A percentile compares a stretch with the other conserved stretches of the same genome.
Conservation (phyloP, 2,113 vertebrate genomes). For the Gopherus evgoodei region DNA sequence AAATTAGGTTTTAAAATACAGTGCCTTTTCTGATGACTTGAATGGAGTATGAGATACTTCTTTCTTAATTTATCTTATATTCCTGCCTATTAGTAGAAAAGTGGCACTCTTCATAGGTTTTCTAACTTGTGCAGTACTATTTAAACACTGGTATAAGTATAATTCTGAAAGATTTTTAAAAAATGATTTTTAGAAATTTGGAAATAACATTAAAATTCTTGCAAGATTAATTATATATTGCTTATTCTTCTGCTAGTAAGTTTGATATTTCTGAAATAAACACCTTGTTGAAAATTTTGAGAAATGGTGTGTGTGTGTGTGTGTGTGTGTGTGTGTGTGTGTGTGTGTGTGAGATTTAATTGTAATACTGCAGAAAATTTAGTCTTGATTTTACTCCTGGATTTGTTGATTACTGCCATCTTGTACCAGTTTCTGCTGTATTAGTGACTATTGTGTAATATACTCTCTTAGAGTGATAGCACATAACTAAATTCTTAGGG, state of each 20-base stretch:
- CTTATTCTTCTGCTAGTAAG: not conserved
- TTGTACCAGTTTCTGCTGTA: not conserved
- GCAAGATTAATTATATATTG: not conserved
- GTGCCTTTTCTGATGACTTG: not conserved
- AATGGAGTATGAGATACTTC: not conserved
- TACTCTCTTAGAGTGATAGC: not conserved
- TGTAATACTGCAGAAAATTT: not conserved
- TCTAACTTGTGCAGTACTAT: not conserved
- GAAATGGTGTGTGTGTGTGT: not conserved
- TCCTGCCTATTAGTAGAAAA: not conserved
- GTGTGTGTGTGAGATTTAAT: not conserved
- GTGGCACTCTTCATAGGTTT: not conserved
- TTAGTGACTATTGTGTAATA: not conserved
- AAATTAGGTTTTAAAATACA: not conserved
- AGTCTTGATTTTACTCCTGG: not conserved
- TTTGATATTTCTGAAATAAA: not conserved
- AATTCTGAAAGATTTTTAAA: not conserved
- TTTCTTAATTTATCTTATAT: not conserved
- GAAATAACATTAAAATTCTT: not conserved
- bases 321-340: not conserved
- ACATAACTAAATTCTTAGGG: not conserved
- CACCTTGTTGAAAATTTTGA: not conserved
- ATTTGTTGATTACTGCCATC: not conserved
- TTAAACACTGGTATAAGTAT: not conserved
- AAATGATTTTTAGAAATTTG: not conserved